Percentiles rank a stretch among this genome's conserved stretches.
Evolutionary conservation across 2,113 vertebrate species (phyloP).

Genomic region (Montifringilla adamsi): DNA sequence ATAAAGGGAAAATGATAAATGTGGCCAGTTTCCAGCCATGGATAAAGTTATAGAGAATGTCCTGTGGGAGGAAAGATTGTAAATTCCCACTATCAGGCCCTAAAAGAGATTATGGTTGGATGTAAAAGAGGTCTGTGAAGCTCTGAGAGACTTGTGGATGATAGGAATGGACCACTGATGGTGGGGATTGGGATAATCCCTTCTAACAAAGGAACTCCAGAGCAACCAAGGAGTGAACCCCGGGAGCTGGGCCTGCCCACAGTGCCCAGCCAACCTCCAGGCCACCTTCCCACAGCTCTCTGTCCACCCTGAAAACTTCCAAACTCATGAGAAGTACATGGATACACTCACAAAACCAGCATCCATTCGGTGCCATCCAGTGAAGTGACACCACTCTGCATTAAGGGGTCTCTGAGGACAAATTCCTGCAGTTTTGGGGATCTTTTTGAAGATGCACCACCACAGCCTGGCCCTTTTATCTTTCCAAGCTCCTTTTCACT

Average conservation of each 20-base stretch:
- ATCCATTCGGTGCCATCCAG: accelerated
- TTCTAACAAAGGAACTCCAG: background rate
- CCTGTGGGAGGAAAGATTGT: background rate
- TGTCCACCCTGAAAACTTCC: background rate
- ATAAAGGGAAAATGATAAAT: background rate
- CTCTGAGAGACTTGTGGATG: background rate
- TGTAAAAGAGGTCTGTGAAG: background rate
- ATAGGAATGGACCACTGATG: accelerated
- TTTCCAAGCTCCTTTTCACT: background rate
- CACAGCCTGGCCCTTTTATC: background rate
- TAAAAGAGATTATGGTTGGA: background rate
- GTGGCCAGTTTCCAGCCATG: background rate
- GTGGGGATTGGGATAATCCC: background rate
- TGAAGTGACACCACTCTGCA: background rate
- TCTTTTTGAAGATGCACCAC: background rate
- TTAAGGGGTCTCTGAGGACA: background rate
- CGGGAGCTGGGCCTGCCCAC: background rate
- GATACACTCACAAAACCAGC: background rate
- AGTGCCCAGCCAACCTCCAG: background rate
- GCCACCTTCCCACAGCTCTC: background rate
- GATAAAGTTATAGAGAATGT: background rate
- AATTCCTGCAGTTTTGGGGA: background rate
- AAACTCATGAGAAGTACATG: accelerated
- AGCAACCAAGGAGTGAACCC: background rate
- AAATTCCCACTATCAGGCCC: background rate